Percentiles rank a stretch among this genome's conserved stretches.
phyloP scores from a whole-genome alignment of 2,888 invertebrate genomes.

The Hymenopus coronatus region DNA sequence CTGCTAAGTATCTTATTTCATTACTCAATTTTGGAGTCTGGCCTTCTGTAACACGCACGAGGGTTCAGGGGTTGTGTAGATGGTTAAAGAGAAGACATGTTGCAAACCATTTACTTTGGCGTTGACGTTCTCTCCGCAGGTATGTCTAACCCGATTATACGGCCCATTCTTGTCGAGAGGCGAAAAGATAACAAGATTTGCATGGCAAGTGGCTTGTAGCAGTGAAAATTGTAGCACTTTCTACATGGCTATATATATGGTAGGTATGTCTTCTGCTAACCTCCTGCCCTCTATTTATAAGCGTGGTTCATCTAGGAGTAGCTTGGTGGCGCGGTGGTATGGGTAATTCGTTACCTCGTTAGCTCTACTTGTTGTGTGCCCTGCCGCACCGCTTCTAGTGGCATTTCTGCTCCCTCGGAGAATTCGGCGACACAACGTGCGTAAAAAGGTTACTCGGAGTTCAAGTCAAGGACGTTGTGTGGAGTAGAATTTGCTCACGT shows the following conservation, averaged over 20 bases:
- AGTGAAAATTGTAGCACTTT: not conserved
- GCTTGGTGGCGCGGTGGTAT: not conserved
- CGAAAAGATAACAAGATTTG: slow-evolving; percentile 3
- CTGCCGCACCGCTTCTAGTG: not conserved
- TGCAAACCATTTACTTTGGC: not conserved
- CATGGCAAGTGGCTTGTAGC: not conserved
- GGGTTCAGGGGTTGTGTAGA: not conserved
- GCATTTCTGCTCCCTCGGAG: not conserved
- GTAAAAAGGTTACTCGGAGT: too few relatives aligned
- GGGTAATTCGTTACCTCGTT: not conserved
- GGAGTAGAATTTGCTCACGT: too few relatives aligned
- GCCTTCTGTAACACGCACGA: too few relatives aligned
- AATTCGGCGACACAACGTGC: not conserved
- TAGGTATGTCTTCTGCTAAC: not conserved
- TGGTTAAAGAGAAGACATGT: not conserved
- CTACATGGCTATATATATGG: not conserved
- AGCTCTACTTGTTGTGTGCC: not conserved
- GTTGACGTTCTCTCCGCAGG: not conserved
- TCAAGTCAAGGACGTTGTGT: too few relatives aligned
- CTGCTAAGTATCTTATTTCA: too few relatives aligned
- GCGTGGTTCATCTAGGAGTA: not conserved
- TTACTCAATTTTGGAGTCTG: too few relatives aligned
- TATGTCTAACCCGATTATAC: not conserved
- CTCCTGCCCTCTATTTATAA: not conserved
- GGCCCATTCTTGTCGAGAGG: not conserved